Evolutionary conservation across 1,140 invertebrate species (phyloP), one percentile per base, ranked within the genome.

Genomic region (Lucilia cuprina): DNA sequence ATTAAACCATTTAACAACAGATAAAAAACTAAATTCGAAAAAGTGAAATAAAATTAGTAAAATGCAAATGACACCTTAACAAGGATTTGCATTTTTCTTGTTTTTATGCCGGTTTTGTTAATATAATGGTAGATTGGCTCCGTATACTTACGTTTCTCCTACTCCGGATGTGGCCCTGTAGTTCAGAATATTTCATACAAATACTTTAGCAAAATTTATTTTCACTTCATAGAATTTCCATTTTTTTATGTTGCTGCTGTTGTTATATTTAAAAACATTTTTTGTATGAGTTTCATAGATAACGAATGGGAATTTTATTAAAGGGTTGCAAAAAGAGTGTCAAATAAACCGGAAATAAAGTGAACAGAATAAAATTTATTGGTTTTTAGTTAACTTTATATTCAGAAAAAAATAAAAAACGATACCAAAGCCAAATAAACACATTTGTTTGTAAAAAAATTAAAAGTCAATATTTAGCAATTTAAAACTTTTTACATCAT

Each of bases 331-430:
- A 70, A 60, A 70, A 70, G 65, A 70, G 19, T 19, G 65, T 21
- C 55, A 70, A 8, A 70, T 70, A 70, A 70, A 70, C 65, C 65
- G 65, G 65, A 70, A 70, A 70, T 70, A 70, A 25, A 70, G 65
- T 70, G 65, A 70, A 70, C 65, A 21, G 65, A 70, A 70, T 70
- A 70, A 70, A 70, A 70, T 70, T 70, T 70, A 70, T 70, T 70
- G 65, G n/a, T 70, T 55, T 19, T 70, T 21, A 70, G 65, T 70
- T 70, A 70, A 70, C 65, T 70, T 70, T 60, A n/a, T 17, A 3
- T 17, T 7, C 55, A 60, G 8, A 25, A 70, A 7, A 55, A 55
- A 30, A 2, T 30, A 2, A 3, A 1, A 55, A 55, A 14, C 4
- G 5, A 55, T n/a, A 55, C 7, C 50, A 55, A 3, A 30, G 25